Evolutionary conservation across 1,140 invertebrate species (phyloP).

Genomic region (Ladona fulva): DNA sequence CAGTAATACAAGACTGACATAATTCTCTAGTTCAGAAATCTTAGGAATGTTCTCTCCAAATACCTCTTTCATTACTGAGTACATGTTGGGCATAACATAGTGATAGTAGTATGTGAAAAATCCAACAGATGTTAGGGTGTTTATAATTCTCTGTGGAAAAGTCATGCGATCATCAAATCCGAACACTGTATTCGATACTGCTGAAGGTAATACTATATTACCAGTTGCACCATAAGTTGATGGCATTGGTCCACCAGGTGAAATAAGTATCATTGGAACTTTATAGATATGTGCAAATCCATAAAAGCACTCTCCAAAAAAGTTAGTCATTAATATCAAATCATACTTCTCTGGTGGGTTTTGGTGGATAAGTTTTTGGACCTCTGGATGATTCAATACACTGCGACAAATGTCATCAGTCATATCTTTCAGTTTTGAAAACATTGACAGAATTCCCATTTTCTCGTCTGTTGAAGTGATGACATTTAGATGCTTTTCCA

Average conservation of each 20-base stretch:
- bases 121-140: not conserved
- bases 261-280: not conserved
- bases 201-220: constrained; percentile 2
- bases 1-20: constrained; percentile 21
- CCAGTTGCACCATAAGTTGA: not conserved
- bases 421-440: not conserved
- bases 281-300: constrained; percentile 33
- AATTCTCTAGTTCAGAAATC: constrained; percentile 23
- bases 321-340: constrained; percentile 51
- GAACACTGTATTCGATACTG: constrained; percentile 12
- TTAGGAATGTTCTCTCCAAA: constrained; percentile 19
- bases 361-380: constrained; percentile 39
- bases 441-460: constrained; percentile 19
- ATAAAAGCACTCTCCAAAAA: constrained; percentile 54
- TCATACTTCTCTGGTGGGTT: constrained; percentile 44
- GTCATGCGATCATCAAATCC: constrained; percentile 16
- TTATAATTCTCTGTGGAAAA: not conserved
- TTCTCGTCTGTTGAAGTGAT: constrained; percentile 27
- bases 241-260: not conserved
- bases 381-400: constrained; percentile 39
- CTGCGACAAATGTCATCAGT: constrained; percentile 39
- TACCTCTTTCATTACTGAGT: constrained; percentile 12
- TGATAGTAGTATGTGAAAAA: constrained; percentile 7
- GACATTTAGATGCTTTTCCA: not conserved
- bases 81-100: not conserved